Conservation (phyloP, 2,797 vertebrate genomes). For the Calcarius lapponicus region DNA sequence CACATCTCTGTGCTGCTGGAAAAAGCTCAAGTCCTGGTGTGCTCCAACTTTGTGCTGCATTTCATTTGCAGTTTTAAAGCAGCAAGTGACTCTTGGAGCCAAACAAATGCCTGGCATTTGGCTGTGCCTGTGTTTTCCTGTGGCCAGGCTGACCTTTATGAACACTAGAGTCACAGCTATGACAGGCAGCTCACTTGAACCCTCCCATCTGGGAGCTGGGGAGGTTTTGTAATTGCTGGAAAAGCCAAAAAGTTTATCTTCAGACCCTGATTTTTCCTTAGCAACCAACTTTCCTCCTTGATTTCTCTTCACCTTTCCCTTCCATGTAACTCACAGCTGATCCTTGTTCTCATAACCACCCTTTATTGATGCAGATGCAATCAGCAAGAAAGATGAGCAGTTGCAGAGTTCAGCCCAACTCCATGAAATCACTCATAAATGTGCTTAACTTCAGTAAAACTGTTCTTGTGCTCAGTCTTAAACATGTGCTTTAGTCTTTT, state of each 20-base stretch:
- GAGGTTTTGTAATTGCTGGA: constrained; percentile 52
- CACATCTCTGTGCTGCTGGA: not conserved
- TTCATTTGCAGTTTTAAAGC: constrained; percentile 20
- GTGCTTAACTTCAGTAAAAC: not conserved
- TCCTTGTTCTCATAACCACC: not conserved
- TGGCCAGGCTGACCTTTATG: constrained; percentile 49
- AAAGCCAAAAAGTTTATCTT: constrained; percentile 37
- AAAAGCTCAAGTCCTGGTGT: not conserved
- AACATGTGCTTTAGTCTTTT: not conserved
- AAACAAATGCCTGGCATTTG: constrained; percentile 18
- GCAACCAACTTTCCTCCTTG: constrained; percentile 20
- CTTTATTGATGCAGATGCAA: constrained; percentile 10
- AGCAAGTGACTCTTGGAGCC: not conserved
- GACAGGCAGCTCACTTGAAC: constrained; percentile 23
- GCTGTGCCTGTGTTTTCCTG: constrained; percentile 22
- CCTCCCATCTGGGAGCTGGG: constrained; percentile 13
- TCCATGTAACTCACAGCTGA: constrained; percentile 19
- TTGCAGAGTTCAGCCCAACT: not conserved
- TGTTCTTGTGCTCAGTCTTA: not conserved
- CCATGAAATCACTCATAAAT: not conserved
- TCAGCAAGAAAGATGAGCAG: not conserved
- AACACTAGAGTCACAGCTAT: constrained; percentile 13
- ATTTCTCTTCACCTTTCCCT: constrained; percentile 61
- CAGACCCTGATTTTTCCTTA: constrained; percentile 6
- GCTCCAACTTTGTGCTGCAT: not conserved